Base-by-base conservation (phyloP, 2,113 vertebrate species). In the Azemiops feae region DNA sequence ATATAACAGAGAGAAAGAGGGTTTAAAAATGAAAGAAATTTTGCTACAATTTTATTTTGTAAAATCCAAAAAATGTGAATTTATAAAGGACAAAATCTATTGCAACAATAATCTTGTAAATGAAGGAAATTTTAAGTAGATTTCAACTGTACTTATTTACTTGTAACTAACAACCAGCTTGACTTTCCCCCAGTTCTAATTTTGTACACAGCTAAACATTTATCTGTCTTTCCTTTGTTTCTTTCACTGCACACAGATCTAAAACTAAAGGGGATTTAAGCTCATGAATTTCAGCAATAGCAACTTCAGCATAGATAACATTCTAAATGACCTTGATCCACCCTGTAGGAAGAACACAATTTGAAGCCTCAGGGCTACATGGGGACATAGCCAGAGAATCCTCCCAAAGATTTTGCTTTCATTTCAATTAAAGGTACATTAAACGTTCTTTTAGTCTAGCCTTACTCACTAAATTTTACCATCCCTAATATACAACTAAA, bases 11-110 rank as follows among this genome's bases (percentile, higher is more conserved):
- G 3, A 60, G 90, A 58, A n/a, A 57, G 23, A 87, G 1, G 45
- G 89, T 54, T 87, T 89, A 92, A 94, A 94, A 16, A 6, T 47
- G 58, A 53, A 34, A 60, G 7, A 54, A 89, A n/a, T 85, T 34
- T 69, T 69, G 64, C 64, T 69, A 69, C 30, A 64, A n/a, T 64
- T 69, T 69, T 16, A 69, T 69, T 64, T 69, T 69, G 34, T n/a
- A 69, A 69, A n/a, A n/a, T 16, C 30, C 12, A 34, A 16, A 47
- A 69, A 69, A 69, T 6, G 64, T n/a, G 64, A 69, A 69, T 69
- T 34, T 6, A 69, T 34, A 34, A 69, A 69, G 1, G 12, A 16
- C 14, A 69, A 69, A 69, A 69, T 69, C 30, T 69, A 69, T 69
- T 34, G 64, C 64, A 69, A 69, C 64, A 34, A 69, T 69, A 69